Percentiles rank a stretch among this genome's conserved stretches.
Evolutionary conservation across 2,888 invertebrate species (phyloP).

Genomic region (Ommatoiulus sabulosus): DNA sequence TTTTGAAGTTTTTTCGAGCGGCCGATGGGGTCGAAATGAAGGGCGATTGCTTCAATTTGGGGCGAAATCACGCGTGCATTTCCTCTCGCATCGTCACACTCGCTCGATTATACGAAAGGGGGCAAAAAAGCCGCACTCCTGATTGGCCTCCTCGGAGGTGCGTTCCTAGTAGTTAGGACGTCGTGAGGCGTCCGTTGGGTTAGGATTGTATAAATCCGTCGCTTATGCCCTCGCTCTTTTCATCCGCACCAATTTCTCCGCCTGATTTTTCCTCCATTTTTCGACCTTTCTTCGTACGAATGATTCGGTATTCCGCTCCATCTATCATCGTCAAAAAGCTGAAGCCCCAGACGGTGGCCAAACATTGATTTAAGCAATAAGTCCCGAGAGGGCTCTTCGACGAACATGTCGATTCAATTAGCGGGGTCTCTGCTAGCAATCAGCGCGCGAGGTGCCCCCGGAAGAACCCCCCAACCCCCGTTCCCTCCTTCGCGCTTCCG

Average conservation of each 20-base stretch:
- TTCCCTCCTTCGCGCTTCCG: no score
- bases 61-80: no score
- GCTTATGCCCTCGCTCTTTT: background rate
- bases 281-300: background rate
- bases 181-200: background rate
- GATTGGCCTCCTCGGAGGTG: background rate
- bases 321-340: background rate
- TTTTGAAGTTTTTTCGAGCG: no score
- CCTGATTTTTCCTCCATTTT: slow-evolving; percentile 18
- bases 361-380: background rate
- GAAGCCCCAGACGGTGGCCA: background rate
- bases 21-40: no score
- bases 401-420: no score
- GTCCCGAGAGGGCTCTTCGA: no score
- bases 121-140: background rate
- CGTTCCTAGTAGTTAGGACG: background rate
- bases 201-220: background rate
- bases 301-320: background rate
- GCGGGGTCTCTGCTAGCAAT: no score
- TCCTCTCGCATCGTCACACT: no score
- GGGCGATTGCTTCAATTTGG: no score
- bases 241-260: background rate
- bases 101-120: background rate
- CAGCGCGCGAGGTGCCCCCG: no score
- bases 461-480: no score